phyloP scores from a whole-genome alignment of 2,888 invertebrate species.

The Drosophila acutilabella region DNA sequence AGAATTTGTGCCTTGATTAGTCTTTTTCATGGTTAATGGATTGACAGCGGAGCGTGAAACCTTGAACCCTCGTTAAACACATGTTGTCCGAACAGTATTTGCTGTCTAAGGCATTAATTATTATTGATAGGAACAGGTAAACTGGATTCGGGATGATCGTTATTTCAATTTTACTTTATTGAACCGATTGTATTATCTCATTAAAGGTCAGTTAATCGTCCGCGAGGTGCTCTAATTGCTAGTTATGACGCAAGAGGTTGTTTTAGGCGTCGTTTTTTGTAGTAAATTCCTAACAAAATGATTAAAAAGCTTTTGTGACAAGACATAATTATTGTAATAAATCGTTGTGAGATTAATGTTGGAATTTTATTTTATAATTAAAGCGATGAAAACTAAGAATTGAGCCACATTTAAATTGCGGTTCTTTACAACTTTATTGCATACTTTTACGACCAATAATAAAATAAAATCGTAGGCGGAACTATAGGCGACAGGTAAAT shows the following conservation, averaged over 20 bases:
- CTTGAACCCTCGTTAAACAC: constrained; percentile 83
- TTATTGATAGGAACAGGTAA: constrained; percentile 47
- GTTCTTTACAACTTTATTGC: background rate
- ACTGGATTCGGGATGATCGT: background rate
- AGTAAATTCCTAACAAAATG: background rate
- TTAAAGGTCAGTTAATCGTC: background rate
- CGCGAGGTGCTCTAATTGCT: background rate
- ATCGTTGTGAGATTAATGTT: too few relatives aligned
- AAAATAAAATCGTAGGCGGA: background rate
- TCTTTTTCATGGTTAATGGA: constrained; percentile 59
- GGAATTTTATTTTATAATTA: too few relatives aligned
- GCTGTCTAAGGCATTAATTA: constrained; percentile 43
- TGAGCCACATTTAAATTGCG: background rate
- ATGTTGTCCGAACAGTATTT: constrained; percentile 71
- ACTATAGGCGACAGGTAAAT: background rate
- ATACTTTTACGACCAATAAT: constrained; percentile 24
- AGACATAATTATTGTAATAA: too few relatives aligned
- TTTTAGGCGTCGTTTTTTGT: background rate
- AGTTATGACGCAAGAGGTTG: background rate
- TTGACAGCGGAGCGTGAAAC: constrained; percentile 57
- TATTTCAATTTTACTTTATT: background rate
- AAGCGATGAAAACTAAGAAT: too few relatives aligned
- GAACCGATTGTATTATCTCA: background rate
- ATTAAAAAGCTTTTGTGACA: background rate
- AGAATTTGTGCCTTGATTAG: constrained; percentile 65